Percentiles rank a stretch among this genome's conserved stretches.
phyloP scores from a whole-genome alignment of 2,113 vertebrate genomes.

The Cheirogaleus medius region DNA sequence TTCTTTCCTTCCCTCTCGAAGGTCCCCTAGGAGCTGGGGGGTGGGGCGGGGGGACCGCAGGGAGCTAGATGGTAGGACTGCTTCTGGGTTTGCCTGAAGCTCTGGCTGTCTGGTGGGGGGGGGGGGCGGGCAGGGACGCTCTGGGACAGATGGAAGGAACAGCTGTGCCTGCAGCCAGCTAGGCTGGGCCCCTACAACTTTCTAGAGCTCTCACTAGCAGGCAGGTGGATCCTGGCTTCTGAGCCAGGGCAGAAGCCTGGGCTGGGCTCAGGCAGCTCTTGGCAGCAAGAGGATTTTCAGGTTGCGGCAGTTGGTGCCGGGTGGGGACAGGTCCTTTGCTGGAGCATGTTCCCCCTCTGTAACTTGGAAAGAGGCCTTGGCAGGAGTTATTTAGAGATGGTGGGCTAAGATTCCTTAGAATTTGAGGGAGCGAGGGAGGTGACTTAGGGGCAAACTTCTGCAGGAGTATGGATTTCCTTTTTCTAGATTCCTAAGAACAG shows the following conservation, averaged over 20 bases:
- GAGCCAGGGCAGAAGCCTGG: not conserved
- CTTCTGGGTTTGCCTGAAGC: constrained; percentile 32
- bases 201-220: constrained; percentile 7
- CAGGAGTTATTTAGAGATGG: not conserved
- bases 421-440: not conserved
- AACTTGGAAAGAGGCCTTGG: not conserved
- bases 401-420: not conserved
- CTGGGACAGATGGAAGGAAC: constrained; percentile 64
- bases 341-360: not conserved
- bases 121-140: too few relatives aligned
- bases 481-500: not conserved
- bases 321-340: constrained; percentile 50
- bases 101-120: not conserved
- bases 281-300: constrained; percentile 70
- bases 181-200: not conserved
- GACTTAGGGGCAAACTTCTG: not conserved
- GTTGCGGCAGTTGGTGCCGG: constrained; percentile 62
- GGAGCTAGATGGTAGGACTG: not conserved
- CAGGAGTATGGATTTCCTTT: not conserved
- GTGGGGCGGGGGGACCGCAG: too few relatives aligned
- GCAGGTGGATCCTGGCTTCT: constrained; percentile 52
- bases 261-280: constrained; percentile 50
- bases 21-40: constrained; percentile 11
- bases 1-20: not conserved
- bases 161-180: constrained; percentile 56